Percentiles rank a stretch among this genome's conserved stretches.
These are phyloP conservation scores for Drosophila leontia DNA, from an alignment of 1,140 invertebrate genomes.

Conservation along the genomic window DNA sequence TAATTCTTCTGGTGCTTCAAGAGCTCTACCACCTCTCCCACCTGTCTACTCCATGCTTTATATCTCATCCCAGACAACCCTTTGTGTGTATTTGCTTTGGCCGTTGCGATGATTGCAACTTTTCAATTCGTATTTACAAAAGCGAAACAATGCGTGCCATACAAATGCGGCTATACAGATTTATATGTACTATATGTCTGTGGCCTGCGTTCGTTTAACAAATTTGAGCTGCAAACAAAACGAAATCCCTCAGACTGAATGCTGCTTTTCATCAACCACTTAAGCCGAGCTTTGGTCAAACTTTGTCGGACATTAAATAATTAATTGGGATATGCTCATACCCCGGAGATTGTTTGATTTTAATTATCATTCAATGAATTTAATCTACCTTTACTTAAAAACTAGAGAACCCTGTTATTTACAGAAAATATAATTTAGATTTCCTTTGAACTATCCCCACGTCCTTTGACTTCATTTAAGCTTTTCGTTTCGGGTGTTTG, in stretches of 20 bases:
- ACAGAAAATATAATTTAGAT: not conserved
- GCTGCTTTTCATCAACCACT: constrained; percentile 17
- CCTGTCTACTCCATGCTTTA: constrained; percentile 41
- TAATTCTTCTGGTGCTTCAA: constrained; percentile 26
- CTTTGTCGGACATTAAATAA: constrained; percentile 14
- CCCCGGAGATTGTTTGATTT: not conserved
- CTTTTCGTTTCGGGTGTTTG: not conserved
- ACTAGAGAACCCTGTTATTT: not conserved
- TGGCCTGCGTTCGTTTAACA: constrained; percentile 10
- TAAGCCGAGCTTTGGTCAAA: constrained; percentile 16
- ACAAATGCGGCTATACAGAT: constrained; percentile 17
- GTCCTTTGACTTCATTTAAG: constrained; percentile 8
- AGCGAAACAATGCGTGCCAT: constrained; percentile 52
- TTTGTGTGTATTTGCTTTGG: constrained; percentile 52
- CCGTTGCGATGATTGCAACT: constrained; percentile 54
- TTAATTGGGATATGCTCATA: constrained; percentile 1
- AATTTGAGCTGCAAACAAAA: constrained; percentile 36
- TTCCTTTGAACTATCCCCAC: not conserved
- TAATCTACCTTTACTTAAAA: not conserved
- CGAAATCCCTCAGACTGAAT: constrained; percentile 13
- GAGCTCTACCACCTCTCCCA: constrained; percentile 5
- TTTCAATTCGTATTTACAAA: constrained; percentile 62
- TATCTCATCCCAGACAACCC: constrained; percentile 6
- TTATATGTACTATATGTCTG: constrained; percentile 7
- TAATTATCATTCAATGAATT: not conserved